Base-by-base conservation (phyloP, 2,888 invertebrate genomes). In the Ferdinandea cuprea region DNA sequence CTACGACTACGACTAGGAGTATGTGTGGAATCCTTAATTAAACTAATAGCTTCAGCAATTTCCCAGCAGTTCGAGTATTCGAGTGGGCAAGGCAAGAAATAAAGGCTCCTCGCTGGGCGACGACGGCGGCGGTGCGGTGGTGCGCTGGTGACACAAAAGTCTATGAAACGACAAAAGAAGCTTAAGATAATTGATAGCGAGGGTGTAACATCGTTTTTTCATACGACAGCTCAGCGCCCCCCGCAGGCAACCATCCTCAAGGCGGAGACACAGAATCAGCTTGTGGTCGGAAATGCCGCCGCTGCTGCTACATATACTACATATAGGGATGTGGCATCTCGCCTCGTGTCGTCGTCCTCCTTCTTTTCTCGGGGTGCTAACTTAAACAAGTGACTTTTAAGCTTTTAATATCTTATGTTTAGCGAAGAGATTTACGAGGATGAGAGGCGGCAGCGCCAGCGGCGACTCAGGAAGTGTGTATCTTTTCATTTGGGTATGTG, bases 1-100 rank as follows among this genome's bases (percentile, higher is more conserved):
- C 50, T 58, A 40, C 65, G 46, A 48, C 50, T 58, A 40, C 65
- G 46, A 42, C 25, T 42, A 61, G 56, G 66, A 81, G 66, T 78
- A 78, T 84, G 84, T 79, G 84, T 63, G 65, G 84, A 84, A 79
- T 84, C 79, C 84, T 79, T 84, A 84, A 84, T 84, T 84, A 79
- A 84, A 84, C 84, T 84, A 84, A 84, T 79, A 84, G 84, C 79
- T 79, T 73, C 58, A 65, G 78, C 78, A 73, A 78, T 78, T 78
- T 69, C 40, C 19, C 56, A 56, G 61, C 30, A 42, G 63, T 78
- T 78, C 74, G 59, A 79, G 59, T 66, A 15, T 13, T 4, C 37
- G 13, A 61, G 30, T 46, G 48, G 32, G 59, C 37, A 52, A 35
- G 59, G 71, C 15, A 42, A 37, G n/a, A 28, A 50, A 21, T 21